phyloP scores from a whole-genome alignment of 2,113 vertebrate species.

The Spilogale gracilis region DNA sequence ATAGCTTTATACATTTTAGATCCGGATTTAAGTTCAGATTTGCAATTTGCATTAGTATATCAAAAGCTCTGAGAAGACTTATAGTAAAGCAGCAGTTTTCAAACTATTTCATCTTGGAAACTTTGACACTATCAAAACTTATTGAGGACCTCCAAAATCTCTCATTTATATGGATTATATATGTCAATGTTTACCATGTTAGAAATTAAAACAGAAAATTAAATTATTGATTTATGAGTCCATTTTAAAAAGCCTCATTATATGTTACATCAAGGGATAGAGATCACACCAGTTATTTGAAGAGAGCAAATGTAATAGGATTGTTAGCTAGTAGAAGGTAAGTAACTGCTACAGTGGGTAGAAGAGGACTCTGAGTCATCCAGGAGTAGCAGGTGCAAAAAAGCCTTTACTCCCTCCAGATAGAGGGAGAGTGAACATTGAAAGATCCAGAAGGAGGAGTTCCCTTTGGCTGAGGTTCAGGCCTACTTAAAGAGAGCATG shows the following conservation, averaged over 20 bases:
- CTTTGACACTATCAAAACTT: neutral
- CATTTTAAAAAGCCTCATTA: neutral
- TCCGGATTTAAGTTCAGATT: neutral
- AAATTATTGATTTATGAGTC: neutral
- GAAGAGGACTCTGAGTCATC: neutral
- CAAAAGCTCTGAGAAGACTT: neutral
- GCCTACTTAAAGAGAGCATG: neutral
- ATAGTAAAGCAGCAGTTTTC: neutral
- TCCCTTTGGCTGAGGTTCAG: neutral
- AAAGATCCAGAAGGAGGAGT: neutral
- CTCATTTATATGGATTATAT: neutral
- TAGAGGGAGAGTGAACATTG: neutral
- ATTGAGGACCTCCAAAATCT: neutral
- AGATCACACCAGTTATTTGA: neutral
- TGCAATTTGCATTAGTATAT: neutral
- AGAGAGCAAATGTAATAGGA: neutral
- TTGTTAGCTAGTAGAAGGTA: neutral
- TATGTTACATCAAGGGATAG: neutral
- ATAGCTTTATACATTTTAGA: neutral
- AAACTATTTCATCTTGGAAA: neutral
- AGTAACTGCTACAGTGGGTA: neutral
- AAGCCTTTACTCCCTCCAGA: neutral
- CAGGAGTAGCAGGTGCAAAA: neutral
- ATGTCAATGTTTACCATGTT: neutral
- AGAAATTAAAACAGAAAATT: slow-evolving; percentile 27